phyloP scores from a whole-genome alignment of 2,113 vertebrate genomes.

The Neogobius melanostomus region DNA sequence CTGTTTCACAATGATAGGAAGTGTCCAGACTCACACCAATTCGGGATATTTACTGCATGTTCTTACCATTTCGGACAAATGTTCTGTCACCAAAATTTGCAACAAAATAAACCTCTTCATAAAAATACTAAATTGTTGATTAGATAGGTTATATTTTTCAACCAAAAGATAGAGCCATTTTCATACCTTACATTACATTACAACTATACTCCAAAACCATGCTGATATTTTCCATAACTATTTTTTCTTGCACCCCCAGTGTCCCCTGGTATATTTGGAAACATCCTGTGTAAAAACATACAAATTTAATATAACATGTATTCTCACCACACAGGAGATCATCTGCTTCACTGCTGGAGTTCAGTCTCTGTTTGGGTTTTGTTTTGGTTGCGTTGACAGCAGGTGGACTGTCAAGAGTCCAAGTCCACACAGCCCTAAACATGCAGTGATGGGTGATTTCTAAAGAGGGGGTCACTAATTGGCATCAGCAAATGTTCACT shows the following conservation, averaged over 20 bases:
- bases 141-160: too few relatives aligned
- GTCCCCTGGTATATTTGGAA: background rate
- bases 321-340: slow-evolving; percentile 44
- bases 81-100: too few relatives aligned
- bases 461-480: slow-evolving; percentile 20
- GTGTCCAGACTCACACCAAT: too few relatives aligned
- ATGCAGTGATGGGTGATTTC: background rate
- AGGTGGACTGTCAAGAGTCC: background rate
- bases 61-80: too few relatives aligned
- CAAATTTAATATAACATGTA: slow-evolving; percentile 43
- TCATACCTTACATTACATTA: background rate
- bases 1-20: too few relatives aligned
- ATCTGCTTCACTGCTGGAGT: slow-evolving; percentile 40
- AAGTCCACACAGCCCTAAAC: background rate
- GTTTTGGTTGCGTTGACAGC: slow-evolving; percentile 7
- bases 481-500: slow-evolving; percentile 8
- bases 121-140: too few relatives aligned
- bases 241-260: background rate
- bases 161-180: too few relatives aligned
- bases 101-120: too few relatives aligned
- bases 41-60: too few relatives aligned
- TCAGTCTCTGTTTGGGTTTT: slow-evolving; percentile 3
- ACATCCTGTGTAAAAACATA: slow-evolving; percentile 21
- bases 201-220: background rate
- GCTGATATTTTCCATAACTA: background rate